Percentiles rank a stretch among this genome's conserved stretches.
These are phyloP conservation scores for Thereva nobilitata DNA, from an alignment of 2,888 invertebrate species.

Conservation along the genomic window DNA sequence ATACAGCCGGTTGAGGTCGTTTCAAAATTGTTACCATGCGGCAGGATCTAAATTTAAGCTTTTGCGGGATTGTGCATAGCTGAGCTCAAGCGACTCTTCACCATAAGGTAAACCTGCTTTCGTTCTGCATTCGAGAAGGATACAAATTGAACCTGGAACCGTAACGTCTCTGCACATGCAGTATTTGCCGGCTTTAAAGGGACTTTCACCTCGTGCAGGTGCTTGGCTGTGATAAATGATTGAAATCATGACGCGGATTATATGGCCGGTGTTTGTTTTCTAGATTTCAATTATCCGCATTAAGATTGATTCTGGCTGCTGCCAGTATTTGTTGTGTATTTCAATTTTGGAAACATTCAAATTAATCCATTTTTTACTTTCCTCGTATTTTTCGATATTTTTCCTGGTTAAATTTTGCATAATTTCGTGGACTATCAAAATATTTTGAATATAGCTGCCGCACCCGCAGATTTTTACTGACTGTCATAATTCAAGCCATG, in stretches of 20 bases:
- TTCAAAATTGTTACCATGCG: neutral
- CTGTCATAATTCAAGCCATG: too few relatives aligned
- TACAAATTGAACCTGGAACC: conserved; percentile 9
- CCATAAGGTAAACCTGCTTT: neutral
- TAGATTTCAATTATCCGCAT: neutral
- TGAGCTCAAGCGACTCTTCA: neutral
- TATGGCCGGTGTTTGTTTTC: neutral
- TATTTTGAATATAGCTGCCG: too few relatives aligned
- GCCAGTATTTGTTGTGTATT: too few relatives aligned
- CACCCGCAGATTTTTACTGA: too few relatives aligned
- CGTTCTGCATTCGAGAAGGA: neutral
- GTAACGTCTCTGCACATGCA: neutral
- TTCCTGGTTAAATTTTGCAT: too few relatives aligned
- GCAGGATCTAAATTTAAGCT: conserved; percentile 11
- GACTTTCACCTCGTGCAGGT: neutral
- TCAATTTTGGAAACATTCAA: too few relatives aligned
- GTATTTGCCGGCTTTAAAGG: neutral
- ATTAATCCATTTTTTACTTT: too few relatives aligned
- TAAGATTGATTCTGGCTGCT: neutral
- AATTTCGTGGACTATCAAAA: too few relatives aligned
- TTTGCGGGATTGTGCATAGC: neutral
- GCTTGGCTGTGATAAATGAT: conserved; percentile 11
- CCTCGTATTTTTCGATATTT: too few relatives aligned
- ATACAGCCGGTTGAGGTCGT: neutral
- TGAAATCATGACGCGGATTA: conserved; percentile 1